phyloP scores from a whole-genome alignment of 2,888 invertebrate species.

The Orthosia cruda region DNA sequence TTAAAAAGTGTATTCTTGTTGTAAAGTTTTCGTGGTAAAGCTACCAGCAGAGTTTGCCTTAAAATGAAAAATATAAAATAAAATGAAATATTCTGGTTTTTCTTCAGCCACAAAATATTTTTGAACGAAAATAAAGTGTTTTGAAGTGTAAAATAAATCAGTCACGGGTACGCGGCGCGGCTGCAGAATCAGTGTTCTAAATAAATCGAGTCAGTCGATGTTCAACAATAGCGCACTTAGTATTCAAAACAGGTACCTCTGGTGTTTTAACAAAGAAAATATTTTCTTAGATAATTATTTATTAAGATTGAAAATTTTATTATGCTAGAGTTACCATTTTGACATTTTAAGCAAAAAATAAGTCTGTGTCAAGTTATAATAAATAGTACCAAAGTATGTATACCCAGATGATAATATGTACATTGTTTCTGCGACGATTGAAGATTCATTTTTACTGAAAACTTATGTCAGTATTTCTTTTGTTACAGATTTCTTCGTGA shows the following conservation, averaged over 20 bases:
- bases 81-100: background rate
- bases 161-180: slow-evolving; percentile 17
- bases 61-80: background rate
- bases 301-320: background rate
- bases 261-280: slow-evolving; percentile 25
- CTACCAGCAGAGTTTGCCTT: background rate
- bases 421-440: too few species aligned
- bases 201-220: slow-evolving; percentile 46
- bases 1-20: background rate
- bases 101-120: background rate
- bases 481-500: slow-evolving; percentile 60
- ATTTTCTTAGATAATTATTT: background rate
- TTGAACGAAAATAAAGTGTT: background rate
- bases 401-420: too few species aligned
- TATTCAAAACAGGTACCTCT: slow-evolving; percentile 25
- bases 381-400: background rate
- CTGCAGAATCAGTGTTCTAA: slow-evolving; percentile 25
- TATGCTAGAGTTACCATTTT: background rate
- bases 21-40: background rate
- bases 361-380: too few species aligned
- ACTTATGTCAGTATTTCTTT: slow-evolving; percentile 33
- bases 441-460: background rate
- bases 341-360: background rate
- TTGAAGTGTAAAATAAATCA: slow-evolving; percentile 7
- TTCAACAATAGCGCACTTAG: slow-evolving; percentile 28